Base-by-base conservation (phyloP, 1,140 invertebrate species). In the Harpegnathos saltator region DNA sequence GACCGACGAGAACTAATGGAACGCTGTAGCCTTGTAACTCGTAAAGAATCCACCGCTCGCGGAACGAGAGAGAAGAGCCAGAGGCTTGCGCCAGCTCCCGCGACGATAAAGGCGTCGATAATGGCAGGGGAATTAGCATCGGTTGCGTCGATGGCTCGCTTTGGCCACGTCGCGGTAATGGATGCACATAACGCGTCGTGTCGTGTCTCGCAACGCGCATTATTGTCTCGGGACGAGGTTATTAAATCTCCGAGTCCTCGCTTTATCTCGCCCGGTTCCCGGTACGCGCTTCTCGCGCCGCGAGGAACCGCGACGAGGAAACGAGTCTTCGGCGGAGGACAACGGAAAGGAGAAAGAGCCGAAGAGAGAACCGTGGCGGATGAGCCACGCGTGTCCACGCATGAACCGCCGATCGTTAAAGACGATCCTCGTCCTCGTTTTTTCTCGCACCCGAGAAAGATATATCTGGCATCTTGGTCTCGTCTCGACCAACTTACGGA, bases 331-430 rank as follows among this genome's bases (percentile, higher is more conserved):
- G 69, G 44, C 29, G 63, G 84, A 66, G 74, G 84, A 56, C 54
- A 69, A 66, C 72, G 56, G 73, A 58, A 61, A 58, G 77, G 85
- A 89, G 88, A 91, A 91, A 91, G 81, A 85, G 80, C 65, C 52
- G 69, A n/a, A n/a, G 84, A 82, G 85, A 88, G 87, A 90, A 89
- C 89, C 90, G 92, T 92, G 91, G 90, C 92, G 85, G 90, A 93
- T 93, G 90, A 91, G 87, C 38, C 73, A 92, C 87, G 90, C 92
- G 92, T 93, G 92, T 93, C 84, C 83, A 12, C 72, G 91, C 91
- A 92, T 92, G 83, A 89, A 78, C 84, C 85, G 75, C 84, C 84
- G 65, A 77, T 89, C 84, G 84, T 92, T 91, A 91, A 85, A 80
- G 77, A 56, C 61, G 65, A 85, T 85, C 66, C 77, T 86, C 69